Evolutionary conservation across 2,888 invertebrate species (phyloP).

Genomic region (Myopa tessellatipennis): DNA sequence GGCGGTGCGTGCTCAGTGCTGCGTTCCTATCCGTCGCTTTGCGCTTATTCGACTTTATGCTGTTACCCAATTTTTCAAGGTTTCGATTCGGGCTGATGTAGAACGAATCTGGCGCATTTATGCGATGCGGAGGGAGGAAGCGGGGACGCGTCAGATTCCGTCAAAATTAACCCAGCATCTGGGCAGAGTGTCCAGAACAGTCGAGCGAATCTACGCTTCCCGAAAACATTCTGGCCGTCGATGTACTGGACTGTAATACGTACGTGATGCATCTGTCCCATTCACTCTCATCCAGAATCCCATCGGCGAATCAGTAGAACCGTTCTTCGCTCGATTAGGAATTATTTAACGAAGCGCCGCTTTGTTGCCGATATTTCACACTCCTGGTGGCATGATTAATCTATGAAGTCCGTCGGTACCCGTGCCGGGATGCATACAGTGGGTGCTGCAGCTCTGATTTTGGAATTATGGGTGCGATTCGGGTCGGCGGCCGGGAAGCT

Average conservation of each 20-base stretch:
- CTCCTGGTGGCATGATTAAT: conserved; percentile 52
- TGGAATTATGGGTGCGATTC: no score
- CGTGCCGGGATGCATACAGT: background rate
- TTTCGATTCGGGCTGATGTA: conserved; percentile 30
- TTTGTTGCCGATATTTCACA: conserved; percentile 50
- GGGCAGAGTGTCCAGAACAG: background rate
- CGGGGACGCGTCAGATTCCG: background rate
- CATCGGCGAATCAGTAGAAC: no score
- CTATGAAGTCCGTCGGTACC: background rate
- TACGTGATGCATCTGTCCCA: no score
- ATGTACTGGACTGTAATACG: background rate
- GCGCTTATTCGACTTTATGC: background rate
- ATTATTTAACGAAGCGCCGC: background rate
- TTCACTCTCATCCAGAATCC: no score
- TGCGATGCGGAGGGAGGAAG: background rate
- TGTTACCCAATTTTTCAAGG: conserved; percentile 22
- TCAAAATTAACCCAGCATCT: background rate
- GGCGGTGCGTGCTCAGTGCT: background rate
- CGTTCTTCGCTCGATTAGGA: conserved; percentile 3
- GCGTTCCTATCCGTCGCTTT: background rate
- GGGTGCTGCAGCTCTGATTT: no score
- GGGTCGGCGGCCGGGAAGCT: no score
- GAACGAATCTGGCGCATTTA: conserved; percentile 33
- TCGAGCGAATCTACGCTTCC: background rate
- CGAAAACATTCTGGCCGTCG: background rate